Percentiles rank a stretch among this genome's conserved stretches.
phyloP scores from a whole-genome alignment of 2,797 vertebrate genomes.

The Pseudomugil tenellus region DNA sequence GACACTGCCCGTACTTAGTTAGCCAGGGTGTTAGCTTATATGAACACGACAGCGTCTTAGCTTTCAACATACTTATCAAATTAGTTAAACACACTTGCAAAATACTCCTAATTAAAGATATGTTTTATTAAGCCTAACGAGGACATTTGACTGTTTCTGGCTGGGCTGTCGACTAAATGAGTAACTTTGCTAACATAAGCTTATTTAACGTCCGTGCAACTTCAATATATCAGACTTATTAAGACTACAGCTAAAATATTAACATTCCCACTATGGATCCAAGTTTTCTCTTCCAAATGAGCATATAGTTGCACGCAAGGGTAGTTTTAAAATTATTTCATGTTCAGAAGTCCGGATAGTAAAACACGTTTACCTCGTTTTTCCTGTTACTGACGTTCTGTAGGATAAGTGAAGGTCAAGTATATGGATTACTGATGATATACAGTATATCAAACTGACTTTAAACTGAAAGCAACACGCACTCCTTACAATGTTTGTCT shows the following conservation, averaged over 20 bases:
- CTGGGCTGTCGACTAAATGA: background rate
- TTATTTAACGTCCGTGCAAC: background rate
- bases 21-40: conserved; percentile 63
- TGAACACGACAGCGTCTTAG: background rate
- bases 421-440: background rate
- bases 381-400: background rate
- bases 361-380: background rate
- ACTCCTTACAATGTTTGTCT: background rate
- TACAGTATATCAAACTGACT: conserved; percentile 17
- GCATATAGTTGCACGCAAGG: background rate
- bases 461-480: background rate
- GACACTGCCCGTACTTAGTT: conserved; percentile 47
- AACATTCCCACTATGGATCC: accelerated
- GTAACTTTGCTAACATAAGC: conserved; percentile 36
- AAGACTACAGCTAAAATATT: background rate
- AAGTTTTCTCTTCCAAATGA: background rate
- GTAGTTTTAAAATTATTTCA: background rate
- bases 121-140: background rate
- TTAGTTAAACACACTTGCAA: conserved; percentile 7
- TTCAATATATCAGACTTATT: conserved; percentile 1
- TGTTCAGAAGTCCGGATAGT: background rate
- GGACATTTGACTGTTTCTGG: background rate
- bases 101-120: no score
- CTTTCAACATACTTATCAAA: background rate
- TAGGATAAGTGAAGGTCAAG: conserved; percentile 49